Percentiles rank a stretch among this genome's conserved stretches.
phyloP scores from a whole-genome alignment of 2,797 vertebrate species.

The Chanos chanos region DNA sequence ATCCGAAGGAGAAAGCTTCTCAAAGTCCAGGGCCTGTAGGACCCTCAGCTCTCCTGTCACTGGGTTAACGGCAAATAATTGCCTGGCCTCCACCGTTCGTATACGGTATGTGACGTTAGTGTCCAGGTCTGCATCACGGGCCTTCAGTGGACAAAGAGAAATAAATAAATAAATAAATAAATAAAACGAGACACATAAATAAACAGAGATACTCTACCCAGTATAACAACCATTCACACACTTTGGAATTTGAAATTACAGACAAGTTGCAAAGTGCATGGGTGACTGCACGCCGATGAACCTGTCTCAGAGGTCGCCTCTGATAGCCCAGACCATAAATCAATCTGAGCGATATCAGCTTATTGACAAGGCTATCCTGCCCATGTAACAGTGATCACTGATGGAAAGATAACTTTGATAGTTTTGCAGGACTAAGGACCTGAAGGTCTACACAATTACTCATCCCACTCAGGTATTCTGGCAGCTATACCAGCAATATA shows the following conservation, averaged over 20 bases:
- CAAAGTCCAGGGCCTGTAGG: constrained; percentile 83
- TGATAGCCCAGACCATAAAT: constrained; percentile 12
- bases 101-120: constrained; percentile 88
- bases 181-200: too few species aligned
- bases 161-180: background rate
- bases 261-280: constrained; percentile 1
- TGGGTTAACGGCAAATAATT: constrained; percentile 79
- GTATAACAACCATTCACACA: too few species aligned
- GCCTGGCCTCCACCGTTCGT: constrained; percentile 69
- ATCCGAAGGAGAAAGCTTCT: constrained; percentile 74
- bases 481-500: constrained; percentile 23
- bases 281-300: constrained; percentile 3
- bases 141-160: constrained; percentile 62
- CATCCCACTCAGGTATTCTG: background rate
- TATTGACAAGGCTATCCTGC: constrained; percentile 19
- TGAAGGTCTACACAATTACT: background rate
- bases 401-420: constrained; percentile 36
- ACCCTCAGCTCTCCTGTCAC: constrained; percentile 81
- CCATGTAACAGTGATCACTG: constrained; percentile 23
- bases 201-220: too few species aligned
- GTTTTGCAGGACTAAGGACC: constrained; percentile 4
- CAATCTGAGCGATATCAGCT: constrained; percentile 27
- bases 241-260: too few species aligned
- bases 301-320: background rate
- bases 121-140: constrained; percentile 83